Evolutionary conservation across 2,797 vertebrate genomes (phyloP).

Genomic region (Betta splendens): DNA sequence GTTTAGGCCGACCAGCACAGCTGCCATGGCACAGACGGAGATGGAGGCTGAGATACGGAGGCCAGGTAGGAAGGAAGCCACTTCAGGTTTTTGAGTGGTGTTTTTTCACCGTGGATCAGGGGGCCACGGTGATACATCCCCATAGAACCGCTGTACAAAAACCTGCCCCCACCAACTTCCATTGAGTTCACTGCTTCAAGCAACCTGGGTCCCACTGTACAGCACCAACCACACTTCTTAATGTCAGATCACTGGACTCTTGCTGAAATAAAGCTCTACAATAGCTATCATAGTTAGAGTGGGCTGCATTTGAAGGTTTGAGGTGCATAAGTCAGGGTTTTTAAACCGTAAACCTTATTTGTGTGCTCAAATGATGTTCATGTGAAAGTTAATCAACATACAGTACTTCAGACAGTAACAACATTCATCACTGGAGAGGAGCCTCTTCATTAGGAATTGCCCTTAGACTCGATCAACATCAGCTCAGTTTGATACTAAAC

Average conservation of each 20-base stretch:
- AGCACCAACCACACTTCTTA: not conserved
- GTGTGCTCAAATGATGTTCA: slow-evolving; percentile 27
- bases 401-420: not conserved
- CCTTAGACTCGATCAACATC: no score
- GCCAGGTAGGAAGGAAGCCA: slow-evolving; percentile 22
- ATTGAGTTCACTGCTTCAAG: slow-evolving; percentile 16
- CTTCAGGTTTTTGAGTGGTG: slow-evolving; percentile 85
- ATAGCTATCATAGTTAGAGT: no score
- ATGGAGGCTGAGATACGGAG: slow-evolving; percentile 71
- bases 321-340: no score
- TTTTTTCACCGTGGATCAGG: slow-evolving; percentile 89
- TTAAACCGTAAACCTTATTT: slow-evolving; percentile 12
- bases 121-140: slow-evolving; percentile 86
- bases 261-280: not conserved
- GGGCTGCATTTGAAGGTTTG: not conserved
- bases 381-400: no score
- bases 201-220: not conserved
- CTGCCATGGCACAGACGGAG: slow-evolving; percentile 46
- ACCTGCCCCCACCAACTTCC: slow-evolving; percentile 69
- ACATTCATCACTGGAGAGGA: no score
- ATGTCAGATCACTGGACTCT: fast-evolving
- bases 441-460: no score
- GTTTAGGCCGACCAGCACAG: slow-evolving; percentile 37
- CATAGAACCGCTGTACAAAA: slow-evolving; percentile 88
- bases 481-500: no score